A percentile compares a stretch with the other conserved stretches of the same genome.
phyloP scores from a whole-genome alignment of 2,797 vertebrate genomes.

The Acestrorhynchus altus region DNA sequence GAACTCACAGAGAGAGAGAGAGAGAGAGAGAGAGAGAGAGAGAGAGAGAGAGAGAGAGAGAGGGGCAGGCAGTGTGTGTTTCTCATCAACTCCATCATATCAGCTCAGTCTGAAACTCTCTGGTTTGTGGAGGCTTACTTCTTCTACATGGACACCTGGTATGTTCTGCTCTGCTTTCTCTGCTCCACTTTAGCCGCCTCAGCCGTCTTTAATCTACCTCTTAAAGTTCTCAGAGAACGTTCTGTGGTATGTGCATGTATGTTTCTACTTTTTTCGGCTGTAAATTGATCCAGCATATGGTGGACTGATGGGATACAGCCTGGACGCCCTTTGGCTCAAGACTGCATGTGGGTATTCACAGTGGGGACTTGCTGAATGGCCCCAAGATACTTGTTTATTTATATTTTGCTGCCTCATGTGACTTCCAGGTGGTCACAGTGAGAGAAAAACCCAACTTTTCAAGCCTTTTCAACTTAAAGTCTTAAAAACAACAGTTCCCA shows the following conservation, averaged over 20 bases:
- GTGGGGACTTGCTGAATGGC: neutral
- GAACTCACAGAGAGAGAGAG: neutral
- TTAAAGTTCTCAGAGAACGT: neutral
- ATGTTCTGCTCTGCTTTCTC: constrained; percentile 30
- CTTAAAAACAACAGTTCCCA: too few species aligned
- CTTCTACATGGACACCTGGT: constrained; percentile 45
- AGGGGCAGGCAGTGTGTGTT: constrained; percentile 32
- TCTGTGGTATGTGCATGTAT: neutral
- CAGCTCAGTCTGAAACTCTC: constrained; percentile 10
- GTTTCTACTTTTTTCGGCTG: constrained; percentile 17
- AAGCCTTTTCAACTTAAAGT: too few species aligned
- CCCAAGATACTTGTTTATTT: neutral
- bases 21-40: constrained; percentile 16
- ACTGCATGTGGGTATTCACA: constrained; percentile 10
- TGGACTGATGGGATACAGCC: neutral
- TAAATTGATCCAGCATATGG: constrained; percentile 34
- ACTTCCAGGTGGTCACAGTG: neutral
- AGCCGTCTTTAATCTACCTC: neutral
- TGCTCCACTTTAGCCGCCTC: neutral
- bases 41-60: constrained; percentile 3
- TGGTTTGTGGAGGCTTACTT: neutral
- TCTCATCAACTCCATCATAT: constrained; percentile 44
- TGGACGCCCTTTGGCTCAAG: neutral
- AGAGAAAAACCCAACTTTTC: too few species aligned
- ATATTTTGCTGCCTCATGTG: neutral